Base-by-base conservation (phyloP, 2,113 vertebrate species). In the Chlorodrepanis virens region DNA sequence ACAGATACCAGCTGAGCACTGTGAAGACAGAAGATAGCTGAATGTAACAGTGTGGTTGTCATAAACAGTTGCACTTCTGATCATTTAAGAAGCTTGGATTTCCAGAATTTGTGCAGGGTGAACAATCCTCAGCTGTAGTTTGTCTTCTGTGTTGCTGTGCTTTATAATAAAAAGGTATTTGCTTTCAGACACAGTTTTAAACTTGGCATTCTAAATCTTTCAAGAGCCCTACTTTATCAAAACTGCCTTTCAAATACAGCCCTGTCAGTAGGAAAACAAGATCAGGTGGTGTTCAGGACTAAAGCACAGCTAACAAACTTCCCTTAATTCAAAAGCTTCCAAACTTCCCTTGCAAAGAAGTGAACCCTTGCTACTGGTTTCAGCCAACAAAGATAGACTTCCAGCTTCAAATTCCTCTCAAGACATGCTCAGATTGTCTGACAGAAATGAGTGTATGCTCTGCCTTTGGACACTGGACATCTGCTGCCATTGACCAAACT, bases 1-100 rank as follows among this genome's bases (percentile, higher is more conserved):
- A 69, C 91, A 97, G 97, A 97, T 83, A 80, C 63, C 95, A 97
- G 93, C 77, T 97, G 95, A 97, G 53, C n/a, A 53, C 56, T 52
- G 17, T 1, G 14, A 81, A 65, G 79, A 89, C 16, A 64, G 92
- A 87, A 79, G 74, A 94, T 25, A 59, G 40, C 33, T 20, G 44
- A 94, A 75, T 33, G 2, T 50, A 86, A 78, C 31, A 57, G 25
- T 20, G 27, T 21, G 23, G 42, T 29, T 82, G 27, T 49, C 49
- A 63, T 14, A 14, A 44, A 74, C 15, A 78, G 28, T 25, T 80
- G 70, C 47, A 86, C 52, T 86, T 86, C 28, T 54, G n/a, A 37
- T 87, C 82, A 50, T 72, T 87, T 72, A 65, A n/a, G 68, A 91
- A 89, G 27, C 57, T 77, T 74, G 17, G 33, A 28, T 63, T 88